Conservation (phyloP, 2,797 vertebrate species). For the Squalus acanthias region DNA sequence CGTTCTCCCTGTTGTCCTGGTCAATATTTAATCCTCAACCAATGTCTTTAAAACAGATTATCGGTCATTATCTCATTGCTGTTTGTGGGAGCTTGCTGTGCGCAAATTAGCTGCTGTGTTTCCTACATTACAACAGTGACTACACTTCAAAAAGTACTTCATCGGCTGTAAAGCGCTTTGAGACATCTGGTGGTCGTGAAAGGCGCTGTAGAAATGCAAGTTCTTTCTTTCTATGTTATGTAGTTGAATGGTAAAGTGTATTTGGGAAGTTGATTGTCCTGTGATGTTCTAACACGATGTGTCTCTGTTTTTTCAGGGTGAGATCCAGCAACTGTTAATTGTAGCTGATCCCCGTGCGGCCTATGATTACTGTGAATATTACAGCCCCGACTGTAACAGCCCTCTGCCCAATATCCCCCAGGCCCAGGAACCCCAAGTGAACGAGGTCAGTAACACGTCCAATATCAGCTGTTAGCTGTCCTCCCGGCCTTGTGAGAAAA, state of each 20-base stretch:
- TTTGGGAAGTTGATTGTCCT: neutral
- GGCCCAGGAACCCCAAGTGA: conserved; percentile 83
- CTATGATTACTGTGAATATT: conserved; percentile 90
- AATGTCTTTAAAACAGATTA: too few relatives aligned
- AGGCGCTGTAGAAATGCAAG: neutral
- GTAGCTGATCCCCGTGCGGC: conserved; percentile 82
- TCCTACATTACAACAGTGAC: neutral
- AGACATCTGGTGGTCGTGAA: neutral
- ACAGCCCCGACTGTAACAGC: conserved; percentile 90
- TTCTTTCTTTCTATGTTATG: too few relatives aligned
- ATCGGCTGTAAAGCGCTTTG: neutral
- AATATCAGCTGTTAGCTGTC: too few relatives aligned
- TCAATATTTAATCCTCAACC: neutral
- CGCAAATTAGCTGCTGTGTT: neutral
- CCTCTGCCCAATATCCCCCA: conserved; percentile 78
- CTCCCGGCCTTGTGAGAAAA: too few relatives aligned
- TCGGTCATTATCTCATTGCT: too few relatives aligned
- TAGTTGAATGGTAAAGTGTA: neutral
- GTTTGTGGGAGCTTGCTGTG: neutral
- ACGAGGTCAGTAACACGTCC: too few relatives aligned
- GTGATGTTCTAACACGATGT: neutral
- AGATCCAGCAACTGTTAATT: conserved; percentile 93
- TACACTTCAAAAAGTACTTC: neutral
- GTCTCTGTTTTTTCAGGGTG: conserved; percentile 64
- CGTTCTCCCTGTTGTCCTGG: neutral